Conservation (phyloP, 2,113 vertebrate species). For the Muntiacus muntjak region DNA sequence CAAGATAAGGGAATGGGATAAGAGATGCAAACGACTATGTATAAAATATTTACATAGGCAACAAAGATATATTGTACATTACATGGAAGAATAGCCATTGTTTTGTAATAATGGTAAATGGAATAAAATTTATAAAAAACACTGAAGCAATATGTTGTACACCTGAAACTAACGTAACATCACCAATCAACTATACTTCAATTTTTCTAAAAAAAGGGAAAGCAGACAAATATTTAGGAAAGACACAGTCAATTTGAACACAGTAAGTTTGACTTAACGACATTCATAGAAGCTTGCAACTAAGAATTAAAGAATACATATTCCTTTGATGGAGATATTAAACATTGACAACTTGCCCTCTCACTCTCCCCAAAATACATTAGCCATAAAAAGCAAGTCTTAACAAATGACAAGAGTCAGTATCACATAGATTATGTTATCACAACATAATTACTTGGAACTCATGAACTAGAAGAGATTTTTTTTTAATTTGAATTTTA, state of each 20-base stretch:
- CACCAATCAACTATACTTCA: background rate
- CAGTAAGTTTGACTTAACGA: background rate
- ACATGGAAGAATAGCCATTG: background rate
- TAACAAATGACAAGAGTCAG: background rate
- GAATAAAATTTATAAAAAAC: background rate
- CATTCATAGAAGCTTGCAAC: background rate
- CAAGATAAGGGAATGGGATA: background rate
- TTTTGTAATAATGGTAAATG: background rate
- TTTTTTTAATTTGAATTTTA: too few species aligned
- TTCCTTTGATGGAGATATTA: background rate
- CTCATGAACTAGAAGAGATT: background rate
- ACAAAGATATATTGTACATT: background rate
- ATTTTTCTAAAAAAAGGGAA: background rate
- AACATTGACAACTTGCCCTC: background rate
- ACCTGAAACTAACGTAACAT: background rate
- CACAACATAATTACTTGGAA: background rate
- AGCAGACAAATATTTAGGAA: constrained; percentile 14
- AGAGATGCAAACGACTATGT: background rate
- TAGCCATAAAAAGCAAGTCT: background rate
- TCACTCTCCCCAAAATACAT: background rate
- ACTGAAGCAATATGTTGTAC: background rate
- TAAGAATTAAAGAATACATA: background rate
- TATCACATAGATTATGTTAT: background rate
- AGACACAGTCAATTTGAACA: background rate
- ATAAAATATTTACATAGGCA: background rate